Percentiles rank a stretch among this genome's conserved stretches.
phyloP scores from a whole-genome alignment of 2,888 invertebrate species.

The Folsomia manolachei region DNA sequence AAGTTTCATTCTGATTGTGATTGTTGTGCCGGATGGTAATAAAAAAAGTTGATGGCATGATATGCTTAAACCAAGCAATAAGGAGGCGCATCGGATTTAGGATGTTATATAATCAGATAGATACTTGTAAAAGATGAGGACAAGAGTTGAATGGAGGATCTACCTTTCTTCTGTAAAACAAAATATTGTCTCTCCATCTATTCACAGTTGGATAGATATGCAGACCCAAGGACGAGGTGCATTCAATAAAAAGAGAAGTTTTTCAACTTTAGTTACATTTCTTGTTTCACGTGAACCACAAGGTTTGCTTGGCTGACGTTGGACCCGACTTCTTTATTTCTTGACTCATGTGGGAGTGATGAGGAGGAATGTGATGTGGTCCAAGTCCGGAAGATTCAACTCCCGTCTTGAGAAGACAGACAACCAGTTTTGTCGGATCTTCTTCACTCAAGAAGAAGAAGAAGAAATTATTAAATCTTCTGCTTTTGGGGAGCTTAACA shows the following conservation, averaged over 20 bases:
- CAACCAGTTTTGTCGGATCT: slow-evolving; percentile 4
- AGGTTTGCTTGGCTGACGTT: neutral
- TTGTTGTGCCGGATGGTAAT: neutral
- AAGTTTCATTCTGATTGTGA: neutral
- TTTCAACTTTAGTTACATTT: neutral
- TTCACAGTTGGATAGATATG: neutral
- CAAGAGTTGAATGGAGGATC: neutral
- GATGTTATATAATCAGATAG: too few relatives aligned
- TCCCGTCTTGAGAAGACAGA: slow-evolving; percentile 4
- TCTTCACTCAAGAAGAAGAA: slow-evolving; percentile 9
- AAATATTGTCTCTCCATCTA: too few relatives aligned
- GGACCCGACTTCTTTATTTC: neutral
- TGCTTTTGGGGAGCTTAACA: slow-evolving; percentile 17
- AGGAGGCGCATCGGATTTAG: neutral
- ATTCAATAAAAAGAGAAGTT: neutral
- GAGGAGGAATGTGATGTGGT: slow-evolving; percentile 43
- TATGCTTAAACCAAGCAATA: neutral
- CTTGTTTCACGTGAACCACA: neutral
- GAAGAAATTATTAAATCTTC: slow-evolving; percentile 20
- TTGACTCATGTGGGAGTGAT: slow-evolving; percentile 45
- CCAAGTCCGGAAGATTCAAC: slow-evolving; percentile 5
- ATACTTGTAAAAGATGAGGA: neutral
- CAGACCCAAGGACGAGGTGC: neutral
- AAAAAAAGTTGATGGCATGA: neutral
- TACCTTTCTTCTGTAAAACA: neutral